Evolutionary conservation across 2,797 vertebrate genomes (phyloP).

Genomic region (Chaetodon trifasciatus): DNA sequence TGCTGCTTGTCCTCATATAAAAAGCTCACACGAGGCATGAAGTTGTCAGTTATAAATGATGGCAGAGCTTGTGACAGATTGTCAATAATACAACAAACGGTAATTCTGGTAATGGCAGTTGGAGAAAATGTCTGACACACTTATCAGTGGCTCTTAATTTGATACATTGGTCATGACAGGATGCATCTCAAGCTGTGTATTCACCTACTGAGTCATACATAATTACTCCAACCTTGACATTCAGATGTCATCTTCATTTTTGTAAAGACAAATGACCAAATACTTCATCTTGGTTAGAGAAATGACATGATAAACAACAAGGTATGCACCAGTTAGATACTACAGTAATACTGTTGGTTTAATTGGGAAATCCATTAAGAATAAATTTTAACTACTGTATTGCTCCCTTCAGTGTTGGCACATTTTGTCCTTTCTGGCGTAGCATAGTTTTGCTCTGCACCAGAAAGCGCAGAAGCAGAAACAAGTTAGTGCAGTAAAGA

Average conservation of each 20-base stretch:
- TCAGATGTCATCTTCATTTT: neutral
- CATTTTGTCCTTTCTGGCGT: neutral
- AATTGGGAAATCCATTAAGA: neutral
- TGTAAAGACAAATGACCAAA: constrained; percentile 31
- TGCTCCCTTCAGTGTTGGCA: neutral
- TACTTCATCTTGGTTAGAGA: neutral
- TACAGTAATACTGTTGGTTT: neutral
- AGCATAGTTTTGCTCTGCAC: neutral
- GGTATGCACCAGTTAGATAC: neutral
- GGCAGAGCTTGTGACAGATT: constrained; percentile 35
- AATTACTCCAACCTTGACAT: neutral
- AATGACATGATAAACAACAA: neutral
- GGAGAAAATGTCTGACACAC: constrained; percentile 28
- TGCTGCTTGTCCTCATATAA: neutral
- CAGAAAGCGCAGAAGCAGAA: neutral
- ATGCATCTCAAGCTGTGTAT: constrained; percentile 2
- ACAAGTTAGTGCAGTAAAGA: too few relatives aligned
- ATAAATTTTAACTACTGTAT: neutral
- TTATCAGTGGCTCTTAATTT: constrained; percentile 43
- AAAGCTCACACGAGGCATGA: neutral
- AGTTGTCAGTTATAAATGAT: constrained; percentile 23
- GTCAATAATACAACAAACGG: constrained; percentile 48
- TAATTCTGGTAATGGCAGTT: constrained; percentile 31
- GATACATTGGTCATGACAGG: constrained; percentile 39
- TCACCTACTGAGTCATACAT: neutral